These are phyloP conservation scores for Herpetotheres cachinnans DNA, from an alignment of 2,113 vertebrate species.

Conservation along the genomic window DNA sequence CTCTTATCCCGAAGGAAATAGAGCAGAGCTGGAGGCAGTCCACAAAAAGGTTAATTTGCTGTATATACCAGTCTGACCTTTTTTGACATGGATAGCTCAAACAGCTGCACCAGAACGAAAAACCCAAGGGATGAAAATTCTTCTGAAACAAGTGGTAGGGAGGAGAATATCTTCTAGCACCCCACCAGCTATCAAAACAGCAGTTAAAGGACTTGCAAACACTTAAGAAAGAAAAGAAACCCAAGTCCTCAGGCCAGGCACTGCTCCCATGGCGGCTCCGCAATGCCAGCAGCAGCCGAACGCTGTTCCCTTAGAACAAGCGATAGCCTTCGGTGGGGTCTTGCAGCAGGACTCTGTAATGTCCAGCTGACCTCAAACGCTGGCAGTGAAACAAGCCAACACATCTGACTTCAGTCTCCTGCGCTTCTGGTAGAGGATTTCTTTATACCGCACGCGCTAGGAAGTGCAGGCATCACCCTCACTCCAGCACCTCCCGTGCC, in stretches of 20 bases:
- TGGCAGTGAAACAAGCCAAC: not conserved
- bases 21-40: not conserved
- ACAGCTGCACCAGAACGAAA: not conserved
- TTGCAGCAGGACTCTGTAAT: not conserved
- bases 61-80: not conserved
- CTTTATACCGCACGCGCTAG: fast-evolving
- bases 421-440: not conserved
- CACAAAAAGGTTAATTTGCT: not conserved
- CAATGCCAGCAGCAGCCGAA: not conserved
- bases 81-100: not conserved
- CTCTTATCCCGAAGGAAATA: not conserved
- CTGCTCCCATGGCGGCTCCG: not conserved
- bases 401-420: not conserved
- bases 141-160: not conserved
- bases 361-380: not conserved
- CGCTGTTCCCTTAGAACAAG: not conserved
- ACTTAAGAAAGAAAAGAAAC: not conserved
- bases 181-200: not conserved
- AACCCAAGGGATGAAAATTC: not conserved
- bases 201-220: not conserved
- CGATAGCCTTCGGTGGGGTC: not conserved
- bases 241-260: not conserved
- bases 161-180: not conserved
- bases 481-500: not conserved
- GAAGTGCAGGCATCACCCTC: not conserved